Percentiles rank a stretch among this genome's conserved stretches.
phyloP scores from a whole-genome alignment of 2,888 invertebrate genomes.

The Linnaemya tessellans region DNA sequence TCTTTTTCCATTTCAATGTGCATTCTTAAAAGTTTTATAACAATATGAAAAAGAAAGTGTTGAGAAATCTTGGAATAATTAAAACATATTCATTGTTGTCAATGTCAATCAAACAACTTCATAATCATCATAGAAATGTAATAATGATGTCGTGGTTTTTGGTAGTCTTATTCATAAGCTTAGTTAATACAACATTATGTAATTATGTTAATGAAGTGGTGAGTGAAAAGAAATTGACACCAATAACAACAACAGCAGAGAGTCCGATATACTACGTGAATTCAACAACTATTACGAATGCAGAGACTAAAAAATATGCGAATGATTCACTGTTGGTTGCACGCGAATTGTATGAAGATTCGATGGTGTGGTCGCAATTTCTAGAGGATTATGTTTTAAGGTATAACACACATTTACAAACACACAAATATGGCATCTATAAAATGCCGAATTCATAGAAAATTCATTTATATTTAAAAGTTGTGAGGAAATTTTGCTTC shows the following conservation, averaged over 20 bases:
- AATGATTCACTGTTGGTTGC: slow-evolving; percentile 76
- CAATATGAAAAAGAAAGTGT: slow-evolving; percentile 77
- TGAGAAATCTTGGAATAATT: slow-evolving; percentile 27
- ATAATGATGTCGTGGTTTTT: slow-evolving; percentile 72
- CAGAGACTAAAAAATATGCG: slow-evolving; percentile 76
- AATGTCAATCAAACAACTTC: slow-evolving; percentile 18
- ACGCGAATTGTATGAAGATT: slow-evolving; percentile 59
- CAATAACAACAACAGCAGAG: slow-evolving; percentile 27
- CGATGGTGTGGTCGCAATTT: slow-evolving; percentile 85
- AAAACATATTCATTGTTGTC: not conserved
- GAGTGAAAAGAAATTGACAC: slow-evolving; percentile 74
- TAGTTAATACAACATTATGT: slow-evolving; percentile 77
- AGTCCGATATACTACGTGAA: slow-evolving; percentile 66
- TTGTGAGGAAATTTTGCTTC: no score
- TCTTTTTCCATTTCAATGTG: not conserved
- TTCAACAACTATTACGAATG: slow-evolving; percentile 44
- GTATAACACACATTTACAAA: slow-evolving; percentile 71
- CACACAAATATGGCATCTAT: not conserved
- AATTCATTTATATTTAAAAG: no score
- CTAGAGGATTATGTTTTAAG: slow-evolving; percentile 87
- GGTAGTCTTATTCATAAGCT: slow-evolving; percentile 73
- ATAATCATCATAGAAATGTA: slow-evolving; percentile 34
- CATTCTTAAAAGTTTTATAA: slow-evolving; percentile 37
- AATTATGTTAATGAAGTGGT: slow-evolving; percentile 72
- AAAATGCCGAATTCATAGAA: no score